Conservation (phyloP, 2,113 vertebrate genomes). For the Ctenomys sociabilis region DNA sequence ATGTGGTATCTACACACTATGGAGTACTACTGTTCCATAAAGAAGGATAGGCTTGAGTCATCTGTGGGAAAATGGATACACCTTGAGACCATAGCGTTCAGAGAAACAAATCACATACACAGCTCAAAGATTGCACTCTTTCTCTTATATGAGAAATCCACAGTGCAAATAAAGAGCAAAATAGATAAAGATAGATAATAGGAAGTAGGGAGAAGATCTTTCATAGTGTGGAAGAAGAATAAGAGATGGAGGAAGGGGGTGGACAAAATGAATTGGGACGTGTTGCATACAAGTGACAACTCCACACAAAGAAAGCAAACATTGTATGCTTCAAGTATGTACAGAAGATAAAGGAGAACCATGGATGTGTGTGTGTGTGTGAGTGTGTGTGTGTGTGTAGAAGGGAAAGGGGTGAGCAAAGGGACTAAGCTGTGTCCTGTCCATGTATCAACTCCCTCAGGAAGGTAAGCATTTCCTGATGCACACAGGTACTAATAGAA, state of each 20-base stretch:
- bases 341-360: background rate
- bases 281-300: background rate
- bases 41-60: background rate
- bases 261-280: background rate
- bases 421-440: background rate
- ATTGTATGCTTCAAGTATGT: background rate
- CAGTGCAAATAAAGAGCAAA: background rate
- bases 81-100: background rate
- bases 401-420: background rate
- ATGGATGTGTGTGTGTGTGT: background rate
- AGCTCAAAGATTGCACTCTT: background rate
- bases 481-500: background rate
- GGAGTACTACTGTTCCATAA: background rate
- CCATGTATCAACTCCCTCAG: background rate
- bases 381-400: background rate
- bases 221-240: background rate
- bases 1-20: background rate
- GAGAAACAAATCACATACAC: background rate
- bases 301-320: background rate
- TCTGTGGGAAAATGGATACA: background rate
- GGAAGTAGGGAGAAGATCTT: background rate
- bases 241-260: background rate
- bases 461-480: background rate
- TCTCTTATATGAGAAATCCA: background rate
- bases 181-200: background rate